These are phyloP conservation scores for Cydia splendana DNA, from an alignment of 1,140 invertebrate species.

Conservation along the genomic window DNA sequence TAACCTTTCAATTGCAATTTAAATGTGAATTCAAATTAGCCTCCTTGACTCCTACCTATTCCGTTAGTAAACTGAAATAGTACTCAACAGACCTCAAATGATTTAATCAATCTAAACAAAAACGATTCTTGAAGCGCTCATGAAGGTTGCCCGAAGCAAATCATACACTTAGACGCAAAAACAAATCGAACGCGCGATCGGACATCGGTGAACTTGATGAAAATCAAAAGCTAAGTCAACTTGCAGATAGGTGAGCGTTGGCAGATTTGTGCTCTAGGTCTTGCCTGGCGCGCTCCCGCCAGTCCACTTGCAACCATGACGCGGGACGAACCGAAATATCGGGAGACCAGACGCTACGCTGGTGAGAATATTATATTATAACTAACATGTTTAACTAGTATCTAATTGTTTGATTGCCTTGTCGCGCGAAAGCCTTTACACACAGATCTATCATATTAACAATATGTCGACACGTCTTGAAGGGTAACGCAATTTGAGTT, in stretches of 20 bases:
- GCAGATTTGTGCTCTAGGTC: slow-evolving; percentile 28
- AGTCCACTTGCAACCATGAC: slow-evolving; percentile 23
- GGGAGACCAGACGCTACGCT: slow-evolving; percentile 21
- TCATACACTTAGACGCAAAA: slow-evolving; percentile 21
- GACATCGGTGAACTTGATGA: slow-evolving; percentile 28
- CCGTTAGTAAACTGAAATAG: background rate
- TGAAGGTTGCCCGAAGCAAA: slow-evolving; percentile 3
- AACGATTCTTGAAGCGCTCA: background rate
- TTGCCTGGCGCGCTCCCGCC: slow-evolving; percentile 12
- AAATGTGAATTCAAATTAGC: slow-evolving; percentile 1
- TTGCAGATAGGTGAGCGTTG: slow-evolving; percentile 27
- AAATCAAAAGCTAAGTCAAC: slow-evolving; percentile 30
- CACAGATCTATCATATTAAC: background rate
- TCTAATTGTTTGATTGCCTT: background rate
- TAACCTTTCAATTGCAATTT: background rate
- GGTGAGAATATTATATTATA: slow-evolving; percentile 23
- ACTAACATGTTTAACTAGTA: slow-evolving; percentile 7
- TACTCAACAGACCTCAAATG: background rate
- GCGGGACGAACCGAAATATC: slow-evolving; percentile 30
- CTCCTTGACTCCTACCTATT: slow-evolving; percentile 1
- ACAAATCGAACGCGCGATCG: slow-evolving; percentile 18
- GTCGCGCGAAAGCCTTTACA: background rate
- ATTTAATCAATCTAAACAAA: slow-evolving; percentile 3
- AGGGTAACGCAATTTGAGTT: background rate
- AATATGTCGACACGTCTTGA: background rate